Evolutionary conservation across 2,888 invertebrate genomes (phyloP), one percentile per base, ranked within the genome.

Genomic region (Orthonychiurus folsomi): DNA sequence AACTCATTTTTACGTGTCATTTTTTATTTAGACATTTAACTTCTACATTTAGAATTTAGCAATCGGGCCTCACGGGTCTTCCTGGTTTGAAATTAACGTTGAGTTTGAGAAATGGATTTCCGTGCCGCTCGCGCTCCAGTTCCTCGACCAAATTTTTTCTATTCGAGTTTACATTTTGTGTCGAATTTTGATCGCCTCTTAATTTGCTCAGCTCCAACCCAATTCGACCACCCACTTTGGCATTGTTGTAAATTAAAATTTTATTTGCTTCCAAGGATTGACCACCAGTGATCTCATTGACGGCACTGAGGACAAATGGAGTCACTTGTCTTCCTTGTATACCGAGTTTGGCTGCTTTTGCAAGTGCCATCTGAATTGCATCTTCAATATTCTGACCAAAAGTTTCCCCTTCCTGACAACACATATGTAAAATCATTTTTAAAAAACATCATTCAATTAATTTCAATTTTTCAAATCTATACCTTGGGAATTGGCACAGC

Each of bases 401-500:
- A 81, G 76, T 64, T 68, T 70, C 66, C 54, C 63, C 60, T 62
- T 68, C 69, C 67, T 72, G 27, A 62, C 37, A 50, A 63, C 5
- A 50, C 12, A 61, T 52, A 18, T 55, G 55, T n/a, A n/a, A n/a
- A n/a, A n/a, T n/a, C n/a, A n/a, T n/a, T n/a, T n/a, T n/a, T n/a
- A 21, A 54, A 21, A 18, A 54, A 23, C 21, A 25, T 18, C 27
- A 20, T 2, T 28, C 26, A 26, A 25, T 5, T 56, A 56, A 52
- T 5, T 52, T 52, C 9, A 21, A 52, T 52, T 21, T 23, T 21
- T 23, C 52, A 12, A 52, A 52, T 52, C 20, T 52, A 48, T 64
- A 86, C 81, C 68, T 82, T 78, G 0, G 96, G 95, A 68, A 97
- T 86, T 0, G 97, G 94, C 1, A 95, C 93, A 1, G 89, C 94